phyloP scores from a whole-genome alignment of 2,888 invertebrate genomes.

The Piscicola geometra region DNA sequence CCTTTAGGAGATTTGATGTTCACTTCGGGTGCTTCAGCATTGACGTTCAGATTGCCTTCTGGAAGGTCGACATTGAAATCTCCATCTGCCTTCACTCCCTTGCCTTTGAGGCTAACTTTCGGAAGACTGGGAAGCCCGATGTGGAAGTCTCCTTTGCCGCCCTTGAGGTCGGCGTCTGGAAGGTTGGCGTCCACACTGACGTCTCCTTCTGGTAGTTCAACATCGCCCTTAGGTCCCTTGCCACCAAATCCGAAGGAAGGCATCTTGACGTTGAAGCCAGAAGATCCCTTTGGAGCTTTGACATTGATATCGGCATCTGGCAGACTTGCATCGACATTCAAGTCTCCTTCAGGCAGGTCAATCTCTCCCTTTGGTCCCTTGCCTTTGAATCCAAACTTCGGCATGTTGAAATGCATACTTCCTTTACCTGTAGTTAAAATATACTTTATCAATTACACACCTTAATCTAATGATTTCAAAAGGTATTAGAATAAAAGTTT shows the following conservation, averaged over 20 bases:
- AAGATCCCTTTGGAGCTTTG: conserved; percentile 21
- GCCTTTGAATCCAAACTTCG: conserved; percentile 32
- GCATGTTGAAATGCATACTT: conserved; percentile 25
- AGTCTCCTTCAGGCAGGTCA: conserved; percentile 8
- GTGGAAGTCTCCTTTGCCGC: conserved; percentile 28
- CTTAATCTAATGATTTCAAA: no score
- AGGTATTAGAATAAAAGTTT: neutral
- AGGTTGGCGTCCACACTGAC: conserved; percentile 8
- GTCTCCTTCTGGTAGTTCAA: conserved; percentile 8
- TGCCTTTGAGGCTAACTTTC: conserved; percentile 13
- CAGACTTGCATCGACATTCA: neutral
- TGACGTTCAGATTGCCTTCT: neutral
- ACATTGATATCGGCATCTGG: neutral
- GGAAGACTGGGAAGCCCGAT: conserved; percentile 27
- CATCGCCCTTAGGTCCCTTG: conserved; percentile 24
- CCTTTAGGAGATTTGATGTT: conserved; percentile 26
- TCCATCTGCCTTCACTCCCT: conserved; percentile 24
- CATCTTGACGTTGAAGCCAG: conserved; percentile 14
- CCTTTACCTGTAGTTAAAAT: conserved; percentile 10
- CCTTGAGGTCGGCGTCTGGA: conserved; percentile 26
- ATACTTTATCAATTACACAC: no score
- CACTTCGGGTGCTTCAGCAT: conserved; percentile 20
- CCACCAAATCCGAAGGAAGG: conserved; percentile 13
- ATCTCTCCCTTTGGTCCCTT: conserved; percentile 19
- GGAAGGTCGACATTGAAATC: conserved; percentile 15